Base-by-base conservation (phyloP, 2,888 invertebrate genomes). In the Lycia hirtaria region DNA sequence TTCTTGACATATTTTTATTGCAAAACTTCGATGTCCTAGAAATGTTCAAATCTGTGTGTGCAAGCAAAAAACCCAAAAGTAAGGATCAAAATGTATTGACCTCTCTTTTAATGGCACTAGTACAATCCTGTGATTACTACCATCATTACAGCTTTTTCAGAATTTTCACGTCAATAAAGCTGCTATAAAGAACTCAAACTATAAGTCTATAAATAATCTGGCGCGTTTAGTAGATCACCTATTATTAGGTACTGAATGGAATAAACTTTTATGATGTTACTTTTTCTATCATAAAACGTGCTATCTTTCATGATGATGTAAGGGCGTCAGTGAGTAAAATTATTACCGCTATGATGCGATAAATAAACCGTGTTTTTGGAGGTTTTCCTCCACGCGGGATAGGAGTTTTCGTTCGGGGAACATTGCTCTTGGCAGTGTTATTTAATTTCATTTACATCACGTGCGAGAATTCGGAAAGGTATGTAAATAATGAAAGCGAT, bases 391-490 rank as follows among this genome's bases (percentile, higher is more conserved):
- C 1, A n/a, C 35, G 17, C 15, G 19, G 19, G 3, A 19, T 17
- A n/a, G 47, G 33, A 24, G 48, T 43, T 53, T 48, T 38, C 52
- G 47, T 52, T 12, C 32, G 48, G 43, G 52, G 17, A 52, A 48
- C 57, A 47, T 57, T 37, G 48, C 48, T 44, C 48, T 37, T 53
- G 48, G 33, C 50, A 40, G 32, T 30, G 37, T 49, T 53, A 58
- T 53, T 48, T 52, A 57, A 52, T 48, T 48, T 48, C 43, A 58
- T 58, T 58, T 48, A 53, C 57, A 53, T 52, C 47, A 48, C 57
- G 48, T 43, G 47, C 52, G 48, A 38, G 51, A 14, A 56, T 40
- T 17, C 37, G 12, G 22, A 14, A 37, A 20, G 35, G 49, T 32
- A 43, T 12, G n/a, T 24, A 26, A 49, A 28, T 37, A 49, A 55